phyloP scores from a whole-genome alignment of 2,113 vertebrate genomes.

The Parus major region DNA sequence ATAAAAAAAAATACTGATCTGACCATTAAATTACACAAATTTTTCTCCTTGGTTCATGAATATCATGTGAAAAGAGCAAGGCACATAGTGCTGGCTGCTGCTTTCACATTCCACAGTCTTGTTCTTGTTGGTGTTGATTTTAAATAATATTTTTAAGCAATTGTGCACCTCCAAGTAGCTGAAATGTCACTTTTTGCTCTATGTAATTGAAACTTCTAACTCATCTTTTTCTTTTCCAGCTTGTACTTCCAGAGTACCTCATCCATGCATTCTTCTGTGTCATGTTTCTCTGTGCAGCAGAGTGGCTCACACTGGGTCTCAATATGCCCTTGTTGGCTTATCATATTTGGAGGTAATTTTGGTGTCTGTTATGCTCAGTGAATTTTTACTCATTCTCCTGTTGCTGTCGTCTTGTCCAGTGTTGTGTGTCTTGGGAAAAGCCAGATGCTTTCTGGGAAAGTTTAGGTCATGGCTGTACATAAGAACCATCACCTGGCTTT shows the following conservation, averaged over 20 bases:
- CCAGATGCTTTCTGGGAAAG: not conserved
- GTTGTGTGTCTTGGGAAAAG: not conserved
- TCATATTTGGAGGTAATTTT: slow-evolving; percentile 94
- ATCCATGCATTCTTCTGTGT: slow-evolving; percentile 99
- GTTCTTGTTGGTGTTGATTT: not conserved
- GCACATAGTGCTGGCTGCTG: not conserved
- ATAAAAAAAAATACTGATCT: not conserved
- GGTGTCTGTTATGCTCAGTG: not conserved
- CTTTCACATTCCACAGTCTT: not conserved
- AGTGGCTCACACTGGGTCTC: slow-evolving; percentile 96
- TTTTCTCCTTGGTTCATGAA: not conserved
- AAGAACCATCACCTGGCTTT: not conserved
- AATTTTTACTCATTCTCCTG: not conserved
- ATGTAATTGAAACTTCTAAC: not conserved
- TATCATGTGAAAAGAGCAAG: slow-evolving; percentile 4
- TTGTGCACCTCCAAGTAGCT: not conserved
- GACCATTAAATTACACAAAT: not conserved
- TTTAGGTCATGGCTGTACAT: not conserved
- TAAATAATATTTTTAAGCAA: not conserved
- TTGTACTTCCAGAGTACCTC: slow-evolving; percentile 98
- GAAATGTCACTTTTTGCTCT: not conserved
- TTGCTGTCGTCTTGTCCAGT: not conserved
- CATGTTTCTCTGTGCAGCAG: slow-evolving; percentile 98
- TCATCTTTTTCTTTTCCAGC: slow-evolving; percentile 79
- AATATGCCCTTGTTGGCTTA: slow-evolving; percentile 97